These are phyloP conservation scores for Bombus ignitus DNA, from an alignment of 1,140 invertebrate species.

Conservation along the genomic window DNA sequence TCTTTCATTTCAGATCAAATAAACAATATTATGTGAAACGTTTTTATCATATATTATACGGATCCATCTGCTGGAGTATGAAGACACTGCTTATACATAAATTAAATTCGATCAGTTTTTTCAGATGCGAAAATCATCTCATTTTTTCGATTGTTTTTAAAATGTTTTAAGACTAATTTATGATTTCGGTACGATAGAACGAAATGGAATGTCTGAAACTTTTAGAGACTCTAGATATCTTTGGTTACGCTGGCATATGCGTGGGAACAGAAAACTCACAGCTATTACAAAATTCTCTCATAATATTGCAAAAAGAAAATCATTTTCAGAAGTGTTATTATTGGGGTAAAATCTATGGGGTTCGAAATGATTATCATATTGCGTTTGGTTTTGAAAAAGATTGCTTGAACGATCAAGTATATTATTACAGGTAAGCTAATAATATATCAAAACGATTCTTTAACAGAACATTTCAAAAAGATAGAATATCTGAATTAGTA, in stretches of 20 bases:
- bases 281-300: conserved; percentile 87
- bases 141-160: conserved; percentile 26
- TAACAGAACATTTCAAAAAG: not conserved
- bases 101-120: not conserved
- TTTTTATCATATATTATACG: not conserved
- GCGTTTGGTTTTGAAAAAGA: conserved; percentile 88
- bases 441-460: not conserved
- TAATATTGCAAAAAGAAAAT: conserved; percentile 89
- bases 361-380: conserved; percentile 88
- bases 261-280: conserved; percentile 86
- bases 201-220: conserved; percentile 75
- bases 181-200: not conserved
- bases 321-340: conserved; percentile 89
- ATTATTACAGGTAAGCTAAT: conserved; percentile 85
- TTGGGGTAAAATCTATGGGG: conserved; percentile 88
- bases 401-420: conserved; percentile 85
- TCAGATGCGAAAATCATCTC: not conserved
- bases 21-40: not conserved
- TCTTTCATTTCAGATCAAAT: not conserved
- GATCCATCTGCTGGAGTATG: conserved; percentile 7
- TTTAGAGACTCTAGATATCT: conserved; percentile 76
- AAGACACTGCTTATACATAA: not conserved
- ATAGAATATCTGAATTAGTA: conserved; percentile 75
- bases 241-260: conserved; percentile 84
- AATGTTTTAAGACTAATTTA: not conserved